Evolutionary conservation across 2,113 vertebrate species (phyloP).

Genomic region (Numenius arquata): DNA sequence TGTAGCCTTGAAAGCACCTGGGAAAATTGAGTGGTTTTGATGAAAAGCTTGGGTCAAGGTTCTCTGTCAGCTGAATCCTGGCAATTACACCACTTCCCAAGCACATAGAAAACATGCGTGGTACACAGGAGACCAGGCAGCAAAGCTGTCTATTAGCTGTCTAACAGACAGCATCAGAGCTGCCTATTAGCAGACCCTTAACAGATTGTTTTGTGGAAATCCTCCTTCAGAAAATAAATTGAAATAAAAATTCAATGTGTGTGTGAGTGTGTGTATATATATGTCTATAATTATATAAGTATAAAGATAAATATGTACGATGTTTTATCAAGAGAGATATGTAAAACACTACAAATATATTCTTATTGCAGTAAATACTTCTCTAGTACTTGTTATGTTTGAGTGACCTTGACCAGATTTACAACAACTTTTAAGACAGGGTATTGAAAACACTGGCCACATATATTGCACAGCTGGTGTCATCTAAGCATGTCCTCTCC

Average conservation of each 20-base stretch:
- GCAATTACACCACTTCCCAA: background rate
- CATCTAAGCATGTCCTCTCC: background rate
- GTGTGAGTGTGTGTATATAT: rapidly evolving
- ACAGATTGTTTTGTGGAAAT: background rate
- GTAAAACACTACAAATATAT: background rate
- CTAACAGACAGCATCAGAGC: background rate
- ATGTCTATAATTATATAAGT: background rate
- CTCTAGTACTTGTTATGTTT: background rate
- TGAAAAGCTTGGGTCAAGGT: background rate
- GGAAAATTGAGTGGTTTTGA: background rate
- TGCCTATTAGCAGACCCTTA: background rate
- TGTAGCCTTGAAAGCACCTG: background rate
- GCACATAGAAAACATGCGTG: background rate
- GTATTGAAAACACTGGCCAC: background rate
- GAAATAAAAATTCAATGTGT: background rate
- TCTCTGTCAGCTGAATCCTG: background rate
- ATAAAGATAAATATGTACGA: rapidly evolving
- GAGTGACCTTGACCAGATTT: background rate
- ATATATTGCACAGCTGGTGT: background rate
- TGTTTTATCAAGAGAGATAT: background rate
- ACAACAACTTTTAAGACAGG: background rate
- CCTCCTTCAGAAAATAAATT: background rate
- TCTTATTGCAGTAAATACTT: background rate
- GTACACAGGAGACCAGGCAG: background rate
- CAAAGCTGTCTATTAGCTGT: background rate